Evolutionary conservation across 2,797 vertebrate species (phyloP).

Genomic region (Lutjanus campechanus): DNA sequence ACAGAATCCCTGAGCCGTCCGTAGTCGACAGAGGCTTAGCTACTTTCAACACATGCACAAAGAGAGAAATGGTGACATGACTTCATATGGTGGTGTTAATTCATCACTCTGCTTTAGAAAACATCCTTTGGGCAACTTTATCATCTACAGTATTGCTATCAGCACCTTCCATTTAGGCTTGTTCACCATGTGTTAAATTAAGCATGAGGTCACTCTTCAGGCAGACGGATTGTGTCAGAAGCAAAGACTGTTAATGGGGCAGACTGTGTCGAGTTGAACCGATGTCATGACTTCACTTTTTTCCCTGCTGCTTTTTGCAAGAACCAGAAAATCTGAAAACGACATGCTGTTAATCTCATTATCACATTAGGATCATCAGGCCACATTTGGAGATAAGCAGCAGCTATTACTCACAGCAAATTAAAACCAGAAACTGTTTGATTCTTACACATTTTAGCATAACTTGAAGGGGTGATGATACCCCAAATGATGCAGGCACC

Average conservation of each 20-base stretch:
- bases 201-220: conserved; percentile 65
- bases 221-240: conserved; percentile 61
- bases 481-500: neutral
- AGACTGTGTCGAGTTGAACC: conserved; percentile 37
- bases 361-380: conserved; percentile 57
- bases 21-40: conserved; percentile 33
- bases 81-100: conserved; percentile 41
- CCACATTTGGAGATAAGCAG: conserved; percentile 53
- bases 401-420: conserved; percentile 40
- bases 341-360: conserved; percentile 65
- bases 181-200: conserved; percentile 61
- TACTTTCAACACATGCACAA: conserved; percentile 39
- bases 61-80: conserved; percentile 30
- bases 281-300: conserved; percentile 59
- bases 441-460: neutral
- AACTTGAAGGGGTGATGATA: neutral
- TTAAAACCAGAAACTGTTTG: conserved; percentile 35
- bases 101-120: conserved; percentile 44
- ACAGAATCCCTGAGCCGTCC: conserved; percentile 35
- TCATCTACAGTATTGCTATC: conserved; percentile 38
- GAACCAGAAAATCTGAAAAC: conserved; percentile 45
- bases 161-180: conserved; percentile 46
- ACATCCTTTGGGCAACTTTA: conserved; percentile 20
- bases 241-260: conserved; percentile 53
- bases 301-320: conserved; percentile 12